Evolutionary conservation across 2,888 invertebrate genomes (phyloP).

Genomic region (Pecten maximus): DNA sequence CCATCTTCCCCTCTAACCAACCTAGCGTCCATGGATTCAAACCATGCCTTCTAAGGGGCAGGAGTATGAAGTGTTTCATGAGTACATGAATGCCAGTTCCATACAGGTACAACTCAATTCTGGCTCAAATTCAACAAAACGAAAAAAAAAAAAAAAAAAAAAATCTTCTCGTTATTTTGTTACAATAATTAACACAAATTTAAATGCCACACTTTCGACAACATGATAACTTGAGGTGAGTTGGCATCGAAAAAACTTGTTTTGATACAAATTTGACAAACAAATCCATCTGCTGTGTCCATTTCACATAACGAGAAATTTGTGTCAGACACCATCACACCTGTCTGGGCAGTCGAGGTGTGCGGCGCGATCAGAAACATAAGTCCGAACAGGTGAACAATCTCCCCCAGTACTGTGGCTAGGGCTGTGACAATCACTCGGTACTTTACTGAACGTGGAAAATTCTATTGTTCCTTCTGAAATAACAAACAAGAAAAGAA

Average conservation of each 20-base stretch:
- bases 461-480: constrained; percentile 77
- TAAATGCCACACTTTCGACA: constrained; percentile 7
- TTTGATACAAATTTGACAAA: constrained; percentile 26
- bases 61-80: background rate
- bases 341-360: constrained; percentile 42
- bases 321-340: constrained; percentile 48
- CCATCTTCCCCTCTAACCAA: background rate
- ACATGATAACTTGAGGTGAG: constrained; percentile 26
- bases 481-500: constrained; percentile 55
- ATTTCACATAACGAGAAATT: constrained; percentile 33
- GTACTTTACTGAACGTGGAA: constrained; percentile 66
- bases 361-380: constrained; percentile 36
- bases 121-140: constrained; percentile 31
- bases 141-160: constrained; percentile 13
- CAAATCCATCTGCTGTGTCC: constrained; percentile 6
- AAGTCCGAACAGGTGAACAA: constrained; percentile 31
- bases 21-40: background rate
- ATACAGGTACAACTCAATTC: background rate
- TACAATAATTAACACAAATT: background rate
- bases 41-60: background rate
- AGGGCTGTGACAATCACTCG: constrained; percentile 62
- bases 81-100: background rate
- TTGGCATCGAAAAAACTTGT: constrained; percentile 27
- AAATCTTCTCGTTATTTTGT: constrained; percentile 21
- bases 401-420: constrained; percentile 46